A percentile compares a stretch with the other conserved stretches of the same genome.
phyloP scores from a whole-genome alignment of 2,113 vertebrate genomes.

The Glareola pratincola region DNA sequence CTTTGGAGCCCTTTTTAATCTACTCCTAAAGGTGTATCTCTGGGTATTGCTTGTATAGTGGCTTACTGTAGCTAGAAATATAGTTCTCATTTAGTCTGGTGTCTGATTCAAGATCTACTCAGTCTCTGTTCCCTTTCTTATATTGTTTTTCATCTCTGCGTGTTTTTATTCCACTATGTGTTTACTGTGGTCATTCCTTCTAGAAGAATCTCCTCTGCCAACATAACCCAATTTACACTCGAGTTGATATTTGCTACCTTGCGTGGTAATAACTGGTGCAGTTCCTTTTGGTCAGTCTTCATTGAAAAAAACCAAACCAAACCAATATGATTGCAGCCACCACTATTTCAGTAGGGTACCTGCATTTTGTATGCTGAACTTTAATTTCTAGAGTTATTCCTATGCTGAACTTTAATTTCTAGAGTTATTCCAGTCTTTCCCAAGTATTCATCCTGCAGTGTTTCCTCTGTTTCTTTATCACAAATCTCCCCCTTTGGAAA shows the following conservation, averaged over 20 bases:
- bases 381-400: neutral
- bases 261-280: neutral
- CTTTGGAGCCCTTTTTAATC: constrained; percentile 22
- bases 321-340: neutral
- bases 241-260: neutral
- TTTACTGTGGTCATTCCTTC: neutral
- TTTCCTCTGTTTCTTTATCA: neutral
- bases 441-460: neutral
- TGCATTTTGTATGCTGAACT: neutral
- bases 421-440: neutral
- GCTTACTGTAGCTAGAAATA: neutral
- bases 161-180: neutral
- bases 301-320: neutral
- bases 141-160: rapidly evolving
- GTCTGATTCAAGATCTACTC: neutral
- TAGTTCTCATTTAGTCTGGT: neutral
- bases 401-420: neutral
- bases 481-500: neutral
- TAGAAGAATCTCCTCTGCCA: neutral
- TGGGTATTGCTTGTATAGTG: neutral
- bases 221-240: neutral
- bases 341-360: neutral
- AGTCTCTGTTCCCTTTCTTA: neutral
- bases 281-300: neutral
- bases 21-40: neutral